Evolutionary conservation across 1,140 invertebrate genomes (phyloP).

Genomic region (Acromyrmex heyeri): DNA sequence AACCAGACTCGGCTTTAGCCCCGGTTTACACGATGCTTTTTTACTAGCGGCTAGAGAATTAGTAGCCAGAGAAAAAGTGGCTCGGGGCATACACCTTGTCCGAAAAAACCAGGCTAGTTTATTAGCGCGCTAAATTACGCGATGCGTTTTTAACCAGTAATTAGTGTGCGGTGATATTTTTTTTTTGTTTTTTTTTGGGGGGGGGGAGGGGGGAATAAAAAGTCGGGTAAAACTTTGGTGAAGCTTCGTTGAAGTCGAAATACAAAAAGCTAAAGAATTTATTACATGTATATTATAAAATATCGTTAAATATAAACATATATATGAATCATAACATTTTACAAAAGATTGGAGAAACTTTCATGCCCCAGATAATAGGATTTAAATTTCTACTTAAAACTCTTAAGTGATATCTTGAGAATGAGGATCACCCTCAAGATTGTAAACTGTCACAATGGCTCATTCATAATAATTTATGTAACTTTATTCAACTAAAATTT

Average conservation of each 20-base stretch:
- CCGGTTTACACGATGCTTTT: constrained; percentile 56
- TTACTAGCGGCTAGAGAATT: constrained; percentile 53
- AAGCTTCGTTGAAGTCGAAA: background rate
- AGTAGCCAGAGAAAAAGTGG: constrained; percentile 44
- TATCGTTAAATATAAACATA: no score
- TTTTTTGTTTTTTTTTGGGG: background rate
- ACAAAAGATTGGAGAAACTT: background rate
- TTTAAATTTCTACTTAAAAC: background rate
- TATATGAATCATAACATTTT: background rate
- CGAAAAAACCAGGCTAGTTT: constrained; percentile 50
- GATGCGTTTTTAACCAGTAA: constrained; percentile 25
- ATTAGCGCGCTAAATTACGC: constrained; percentile 48
- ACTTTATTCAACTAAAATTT: background rate
- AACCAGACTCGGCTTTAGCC: constrained; percentile 48
- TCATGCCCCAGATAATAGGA: background rate
- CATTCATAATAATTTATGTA: background rate
- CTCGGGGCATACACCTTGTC: background rate
- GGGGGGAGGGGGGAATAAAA: background rate
- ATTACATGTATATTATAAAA: background rate
- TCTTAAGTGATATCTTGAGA: background rate
- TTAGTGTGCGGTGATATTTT: constrained; percentile 5
- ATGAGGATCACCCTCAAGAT: background rate
- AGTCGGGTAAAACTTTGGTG: background rate
- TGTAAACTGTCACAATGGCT: background rate
- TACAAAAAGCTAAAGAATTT: background rate